Evolutionary conservation across 1,140 invertebrate genomes (phyloP), one percentile per base, ranked within the genome.

Genomic region (Oncopeltus fasciatus): DNA sequence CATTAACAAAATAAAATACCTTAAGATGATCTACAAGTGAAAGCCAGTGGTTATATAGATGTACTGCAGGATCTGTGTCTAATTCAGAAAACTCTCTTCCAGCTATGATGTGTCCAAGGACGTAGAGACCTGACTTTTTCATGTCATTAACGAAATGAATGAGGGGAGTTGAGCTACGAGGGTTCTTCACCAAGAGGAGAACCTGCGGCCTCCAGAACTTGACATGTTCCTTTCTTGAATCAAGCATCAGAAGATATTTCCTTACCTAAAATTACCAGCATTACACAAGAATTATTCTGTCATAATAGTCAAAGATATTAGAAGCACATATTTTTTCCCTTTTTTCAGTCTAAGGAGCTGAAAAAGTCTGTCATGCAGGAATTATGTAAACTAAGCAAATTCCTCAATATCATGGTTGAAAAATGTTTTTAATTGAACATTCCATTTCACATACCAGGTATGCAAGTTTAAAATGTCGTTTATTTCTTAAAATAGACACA

Each of bases 141-240:
- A 99, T 79, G 72, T 98, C 95, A 73, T 99, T 99, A 1, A 96
- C 89, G 77, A 99, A 99, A 75, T 93, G 86, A 46, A 99, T 95
- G 4, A 99, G 75, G 0, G 93, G 88, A 69, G 90, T 90, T 1
- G 83, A 81, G 9, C 90, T 87, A n/a, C 94, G 77, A 1, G 95
- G 95, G 64, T 91, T 94, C 0, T 88, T 83, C 3, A 99, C 86
- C 74, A 99, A 78, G 1, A 99, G 74, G 11, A 99, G 73, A 73
- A 99, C 91, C 77, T 99, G 96, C 0, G 96, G 96, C 27, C 96
- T 76, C 97, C 97, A 99, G 74, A 95, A 99, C 76, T 98, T 99
- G 0, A 99, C 93, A 73, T 99, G 96, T 72, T 96, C 90, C 67
- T 98, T 96, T 4, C 96, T 80, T 2, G 88, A 88, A 74, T 99